Evolutionary conservation across 2,888 invertebrate genomes (phyloP).

Genomic region (Lacanobia oleracea): DNA sequence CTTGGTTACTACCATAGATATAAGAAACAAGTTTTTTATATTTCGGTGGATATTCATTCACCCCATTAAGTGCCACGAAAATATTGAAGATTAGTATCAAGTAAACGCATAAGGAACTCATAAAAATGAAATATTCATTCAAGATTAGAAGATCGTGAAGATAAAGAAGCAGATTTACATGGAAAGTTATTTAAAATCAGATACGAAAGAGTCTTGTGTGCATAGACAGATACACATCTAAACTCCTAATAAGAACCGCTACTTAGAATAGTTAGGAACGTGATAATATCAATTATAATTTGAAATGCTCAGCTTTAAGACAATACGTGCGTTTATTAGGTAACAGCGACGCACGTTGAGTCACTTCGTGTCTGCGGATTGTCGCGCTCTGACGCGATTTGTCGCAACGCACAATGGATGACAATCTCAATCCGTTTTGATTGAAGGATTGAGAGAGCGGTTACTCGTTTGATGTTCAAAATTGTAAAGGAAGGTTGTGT

Average conservation of each 20-base stretch:
- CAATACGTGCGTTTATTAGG: constrained; percentile 51
- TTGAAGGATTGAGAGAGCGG: constrained; percentile 38
- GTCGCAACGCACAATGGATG: constrained; percentile 46
- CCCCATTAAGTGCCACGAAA: not conserved
- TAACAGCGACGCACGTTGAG: constrained; percentile 39
- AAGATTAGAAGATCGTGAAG: constrained; percentile 19
- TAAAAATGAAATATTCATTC: constrained; percentile 18
- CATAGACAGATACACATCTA: constrained; percentile 36
- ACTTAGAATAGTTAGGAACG: constrained; percentile 57
- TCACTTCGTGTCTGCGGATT: constrained; percentile 44
- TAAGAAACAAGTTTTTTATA: too few relatives aligned
- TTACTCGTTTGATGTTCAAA: constrained; percentile 22
- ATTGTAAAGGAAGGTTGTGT: constrained; percentile 9
- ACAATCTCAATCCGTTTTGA: constrained; percentile 40
- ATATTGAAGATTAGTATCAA: not conserved
- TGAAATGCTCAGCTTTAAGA: constrained; percentile 34
- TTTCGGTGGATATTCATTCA: too few relatives aligned
- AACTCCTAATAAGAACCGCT: constrained; percentile 33
- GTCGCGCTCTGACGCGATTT: constrained; percentile 49
- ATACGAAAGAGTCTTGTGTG: constrained; percentile 41
- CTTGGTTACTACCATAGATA: too few relatives aligned
- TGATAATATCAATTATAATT: constrained; percentile 57
- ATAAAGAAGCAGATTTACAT: constrained; percentile 27
- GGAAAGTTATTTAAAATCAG: constrained; percentile 48
- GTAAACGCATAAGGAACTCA: not conserved